Percentiles rank a stretch among this genome's conserved stretches.
Evolutionary conservation across 2,113 vertebrate species (phyloP).

Genomic region (Mobula birostris): DNA sequence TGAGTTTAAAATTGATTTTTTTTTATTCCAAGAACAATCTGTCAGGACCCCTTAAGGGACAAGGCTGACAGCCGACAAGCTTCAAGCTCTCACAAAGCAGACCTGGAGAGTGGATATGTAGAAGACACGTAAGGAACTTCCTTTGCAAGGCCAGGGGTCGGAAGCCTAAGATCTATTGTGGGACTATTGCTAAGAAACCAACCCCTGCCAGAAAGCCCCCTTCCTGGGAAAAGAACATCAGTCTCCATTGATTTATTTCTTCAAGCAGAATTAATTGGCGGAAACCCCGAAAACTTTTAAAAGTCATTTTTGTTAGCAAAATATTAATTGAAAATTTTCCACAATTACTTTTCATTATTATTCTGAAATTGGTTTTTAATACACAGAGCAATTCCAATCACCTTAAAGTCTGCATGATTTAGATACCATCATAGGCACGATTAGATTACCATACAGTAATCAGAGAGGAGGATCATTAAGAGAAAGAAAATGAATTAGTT

Average conservation of each 20-base stretch:
- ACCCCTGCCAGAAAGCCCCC: slow-evolving; percentile 48
- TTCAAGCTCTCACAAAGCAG: slow-evolving; percentile 67
- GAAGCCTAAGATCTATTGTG: slow-evolving; percentile 58
- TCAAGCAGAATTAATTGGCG: slow-evolving; percentile 49
- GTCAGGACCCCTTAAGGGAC: slow-evolving; percentile 87
- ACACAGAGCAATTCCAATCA: slow-evolving; percentile 99
- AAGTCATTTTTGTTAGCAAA: slow-evolving; percentile 56
- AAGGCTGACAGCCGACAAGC: slow-evolving; percentile 71
- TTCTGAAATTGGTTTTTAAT: slow-evolving; percentile 99
- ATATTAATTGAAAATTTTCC: slow-evolving; percentile 99
- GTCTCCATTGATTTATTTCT: slow-evolving; percentile 48
- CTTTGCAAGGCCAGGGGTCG: slow-evolving; percentile 55
- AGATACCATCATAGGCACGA: slow-evolving; percentile 99
- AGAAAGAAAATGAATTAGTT: slow-evolving; percentile 99
- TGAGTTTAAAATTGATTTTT: slow-evolving; percentile 92
- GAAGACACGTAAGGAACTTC: slow-evolving; percentile 75
- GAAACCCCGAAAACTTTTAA: slow-evolving; percentile 40
- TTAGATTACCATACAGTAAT: slow-evolving; percentile 99
- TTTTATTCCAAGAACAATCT: slow-evolving; percentile 63
- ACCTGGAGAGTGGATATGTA: slow-evolving; percentile 55
- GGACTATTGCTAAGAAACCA: slow-evolving; percentile 69
- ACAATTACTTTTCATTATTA: slow-evolving; percentile 99
- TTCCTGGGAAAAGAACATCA: slow-evolving; percentile 43
- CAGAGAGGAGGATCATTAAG: slow-evolving; percentile 99
- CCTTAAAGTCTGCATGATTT: slow-evolving; percentile 98